Base-by-base conservation (phyloP, 1,140 invertebrate species). In the Diorhabda elongata region DNA sequence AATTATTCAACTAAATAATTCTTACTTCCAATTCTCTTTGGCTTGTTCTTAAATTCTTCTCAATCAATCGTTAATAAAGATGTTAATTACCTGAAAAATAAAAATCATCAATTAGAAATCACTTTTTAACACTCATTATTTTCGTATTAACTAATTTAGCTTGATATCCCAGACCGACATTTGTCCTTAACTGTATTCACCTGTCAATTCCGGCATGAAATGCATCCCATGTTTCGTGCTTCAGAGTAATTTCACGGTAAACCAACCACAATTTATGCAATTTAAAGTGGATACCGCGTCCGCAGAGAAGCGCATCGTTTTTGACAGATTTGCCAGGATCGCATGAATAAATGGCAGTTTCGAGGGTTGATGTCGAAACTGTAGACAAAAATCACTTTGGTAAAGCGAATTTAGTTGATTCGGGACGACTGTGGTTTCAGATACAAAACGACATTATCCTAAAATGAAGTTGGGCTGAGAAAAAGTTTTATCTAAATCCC, bases 161-260 rank as follows among this genome's bases (percentile, higher is more conserved):
- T 26, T 26, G 26, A 26, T 26, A 26, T 60, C 11, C 58, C 5
- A 5, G 42, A 60, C 11, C 58, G 3, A 60, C 58, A 26, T 60
- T 60, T 60, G n/a, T 60, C 58, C 58, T 11, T n/a, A 60, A 11
- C n/a, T 26, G 42, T 42, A 60, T 60, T 11, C 58, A 26, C 11
- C 58, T 26, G 42, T 52, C 47, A 52, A 52, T 52, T 52, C 47
- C 47, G 47, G 47, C 47, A 52, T 52, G 47, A 52, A 52, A 52
- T 52, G 47, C 47, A 52, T 52, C 47, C 47, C 47, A 52, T 52
- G 47, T 52, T 52, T 52, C 47, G 47, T 61, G 59, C 42, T 41
- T 41, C 42, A 43, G 11, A 8, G 59, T 61, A 61, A 61, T 61
- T 61, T 61, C 59, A 61, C 59, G 59, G 59, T 43, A 61, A 61